Conservation (phyloP, 2,797 vertebrate species). For the Vespertilio murinus region DNA sequence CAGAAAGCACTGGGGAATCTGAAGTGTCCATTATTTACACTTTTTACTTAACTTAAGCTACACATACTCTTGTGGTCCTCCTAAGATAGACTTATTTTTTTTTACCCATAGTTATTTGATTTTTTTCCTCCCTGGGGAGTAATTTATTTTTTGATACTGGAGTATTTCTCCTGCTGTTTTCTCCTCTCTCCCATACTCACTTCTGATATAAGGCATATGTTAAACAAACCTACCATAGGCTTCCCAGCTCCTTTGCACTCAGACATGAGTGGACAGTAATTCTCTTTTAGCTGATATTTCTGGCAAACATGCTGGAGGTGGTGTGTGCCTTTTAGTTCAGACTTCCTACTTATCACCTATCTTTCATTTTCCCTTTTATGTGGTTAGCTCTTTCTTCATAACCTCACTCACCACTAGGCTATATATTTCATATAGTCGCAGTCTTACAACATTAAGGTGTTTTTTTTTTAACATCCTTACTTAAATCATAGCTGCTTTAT, state of each 20-base stretch:
- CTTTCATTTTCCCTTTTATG: not conserved
- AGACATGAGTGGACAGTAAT: not conserved
- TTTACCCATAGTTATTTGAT: not conserved
- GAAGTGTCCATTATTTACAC: not conserved
- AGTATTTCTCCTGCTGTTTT: not conserved
- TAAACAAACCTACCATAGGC: not conserved
- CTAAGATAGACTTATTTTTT: not conserved
- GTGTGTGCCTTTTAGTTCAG: not conserved
- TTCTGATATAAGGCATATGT: not conserved
- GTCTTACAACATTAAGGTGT: not conserved
- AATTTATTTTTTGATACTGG: not conserved
- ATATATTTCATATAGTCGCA: conserved; percentile 52
- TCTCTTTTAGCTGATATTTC: conserved; percentile 1
- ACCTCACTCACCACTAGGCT: not conserved
- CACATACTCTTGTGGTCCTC: not conserved
- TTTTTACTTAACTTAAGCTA: not conserved
- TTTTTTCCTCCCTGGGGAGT: not conserved
- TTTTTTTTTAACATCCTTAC: conserved; percentile 54
- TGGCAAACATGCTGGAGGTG: not conserved
- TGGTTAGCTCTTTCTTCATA: not conserved
- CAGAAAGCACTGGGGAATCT: not conserved
- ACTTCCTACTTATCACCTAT: not conserved
- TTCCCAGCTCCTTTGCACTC: not conserved
- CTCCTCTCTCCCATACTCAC: not conserved
- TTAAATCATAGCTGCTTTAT: conserved; percentile 53